phyloP scores from a whole-genome alignment of 2,888 invertebrate species.

The Melanostoma scalare region DNA sequence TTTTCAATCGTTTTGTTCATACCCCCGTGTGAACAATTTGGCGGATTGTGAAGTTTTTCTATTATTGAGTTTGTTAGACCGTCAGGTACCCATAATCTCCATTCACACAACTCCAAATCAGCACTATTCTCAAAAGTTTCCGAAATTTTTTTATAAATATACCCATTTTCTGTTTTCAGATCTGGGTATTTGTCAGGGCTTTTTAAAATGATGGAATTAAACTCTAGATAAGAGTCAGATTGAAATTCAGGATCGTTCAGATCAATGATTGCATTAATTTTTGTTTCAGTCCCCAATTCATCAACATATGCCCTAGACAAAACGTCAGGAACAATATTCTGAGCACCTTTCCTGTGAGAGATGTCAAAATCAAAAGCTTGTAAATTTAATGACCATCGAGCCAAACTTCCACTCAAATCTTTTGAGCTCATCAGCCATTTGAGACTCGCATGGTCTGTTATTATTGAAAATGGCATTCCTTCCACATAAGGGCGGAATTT shows the following conservation, averaged over 20 bases:
- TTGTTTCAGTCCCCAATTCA: neutral
- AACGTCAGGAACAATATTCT: conserved; percentile 74
- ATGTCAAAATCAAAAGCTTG: conserved; percentile 69
- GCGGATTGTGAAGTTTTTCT: neutral
- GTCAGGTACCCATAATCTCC: neutral
- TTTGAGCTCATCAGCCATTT: conserved; percentile 54
- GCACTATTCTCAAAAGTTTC: neutral
- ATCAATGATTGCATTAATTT: neutral
- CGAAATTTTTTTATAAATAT: neutral
- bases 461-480: conserved; percentile 35
- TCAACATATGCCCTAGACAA: conserved; percentile 60
- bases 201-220: conserved; percentile 19
- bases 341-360: conserved; percentile 73
- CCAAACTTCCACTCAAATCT: conserved; percentile 71
- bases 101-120: neutral
- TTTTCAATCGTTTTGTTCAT: neutral
- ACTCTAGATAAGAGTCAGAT: neutral
- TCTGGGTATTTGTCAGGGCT: neutral
- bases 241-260: neutral
- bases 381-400: conserved; percentile 74
- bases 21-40: conserved; percentile 12
- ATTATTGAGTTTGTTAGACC: neutral
- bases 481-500: conserved; percentile 61
- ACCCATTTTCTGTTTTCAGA: neutral
- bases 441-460: conserved; percentile 59